Base-by-base conservation (phyloP, 2,797 vertebrate species). In the Microhierax caerulescens region DNA sequence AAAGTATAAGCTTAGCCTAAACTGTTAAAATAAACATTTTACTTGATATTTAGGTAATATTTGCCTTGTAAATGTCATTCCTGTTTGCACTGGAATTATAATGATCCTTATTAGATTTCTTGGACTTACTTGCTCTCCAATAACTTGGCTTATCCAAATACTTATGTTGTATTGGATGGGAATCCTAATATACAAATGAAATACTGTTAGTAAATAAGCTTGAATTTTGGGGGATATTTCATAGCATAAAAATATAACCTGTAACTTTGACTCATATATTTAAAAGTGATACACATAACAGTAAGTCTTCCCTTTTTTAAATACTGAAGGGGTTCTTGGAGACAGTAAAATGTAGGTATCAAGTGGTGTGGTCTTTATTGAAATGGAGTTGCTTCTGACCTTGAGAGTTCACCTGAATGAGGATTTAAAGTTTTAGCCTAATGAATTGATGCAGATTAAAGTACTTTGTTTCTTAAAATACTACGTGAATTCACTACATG, bases 21-120 rank as follows among this genome's bases (percentile, higher is more conserved):
- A 83, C 50, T 80, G 88, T 87, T 95, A 89, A 90, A 75, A 76
- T 78, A 91, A 88, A 73, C 59, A 25, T 63, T 28, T 20, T 4
- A 65, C 76, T 79, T 79, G 16, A 60, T 89, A 67, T 80, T 89
- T 56, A 85, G 53, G 53, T 77, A 92, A 34, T 89, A 94, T 85
- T 92, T 96, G 43, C 81, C 53, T 85, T 91, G 37, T 90, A 93
- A 80, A 93, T 54, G 34, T 75, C 24, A 43, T 82, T 92, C 57
- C 18, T 93, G n/a, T 95, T 96, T 93, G 84, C 75, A 65, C 37
- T 92, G 68, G 88, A 89, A 65, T 97, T 96, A 72, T 1, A 43
- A 41, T 72, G 81, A 78, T 88, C 85, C 68, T 34, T 89, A 6
- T 28, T 77, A 80, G 68, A 54, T 63, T 93, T 92, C 60, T 85